A percentile compares a stretch with the other conserved stretches of the same genome.
These are phyloP conservation scores for Phylloscopus trochiloides DNA, from an alignment of 2,113 vertebrate genomes.

Conservation along the genomic window DNA sequence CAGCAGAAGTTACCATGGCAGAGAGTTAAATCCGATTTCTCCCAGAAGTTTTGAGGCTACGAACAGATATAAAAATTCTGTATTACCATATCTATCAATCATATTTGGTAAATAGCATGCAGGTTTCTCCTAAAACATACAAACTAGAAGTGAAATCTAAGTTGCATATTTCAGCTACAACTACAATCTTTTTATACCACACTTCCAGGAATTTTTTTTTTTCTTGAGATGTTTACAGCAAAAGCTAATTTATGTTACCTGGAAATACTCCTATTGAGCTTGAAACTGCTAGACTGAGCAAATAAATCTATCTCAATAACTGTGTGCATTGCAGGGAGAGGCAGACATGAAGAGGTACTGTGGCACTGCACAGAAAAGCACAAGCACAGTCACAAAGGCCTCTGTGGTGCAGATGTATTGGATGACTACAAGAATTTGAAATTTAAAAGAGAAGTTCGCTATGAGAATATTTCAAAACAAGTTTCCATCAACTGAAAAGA, in stretches of 20 bases:
- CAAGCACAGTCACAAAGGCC: background rate
- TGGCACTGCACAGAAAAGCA: background rate
- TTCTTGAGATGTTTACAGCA: background rate
- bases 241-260: background rate
- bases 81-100: too few species aligned
- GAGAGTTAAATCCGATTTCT: background rate
- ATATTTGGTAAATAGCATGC: background rate
- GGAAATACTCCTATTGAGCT: background rate
- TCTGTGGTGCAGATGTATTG: background rate
- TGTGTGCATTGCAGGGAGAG: background rate
- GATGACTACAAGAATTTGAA: background rate
- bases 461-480: background rate
- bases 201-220: background rate
- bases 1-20: background rate
- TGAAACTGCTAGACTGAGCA: background rate
- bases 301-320: background rate
- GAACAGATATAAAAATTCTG: background rate
- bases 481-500: background rate
- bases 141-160: background rate
- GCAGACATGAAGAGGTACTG: background rate
- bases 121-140: background rate
- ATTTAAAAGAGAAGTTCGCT: background rate
- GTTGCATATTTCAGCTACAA: background rate
- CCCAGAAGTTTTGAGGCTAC: background rate
- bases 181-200: background rate